Evolutionary conservation across 2,797 vertebrate genomes (phyloP), one percentile per base, ranked within the genome.

Genomic region (Neomorphus geoffroyi): DNA sequence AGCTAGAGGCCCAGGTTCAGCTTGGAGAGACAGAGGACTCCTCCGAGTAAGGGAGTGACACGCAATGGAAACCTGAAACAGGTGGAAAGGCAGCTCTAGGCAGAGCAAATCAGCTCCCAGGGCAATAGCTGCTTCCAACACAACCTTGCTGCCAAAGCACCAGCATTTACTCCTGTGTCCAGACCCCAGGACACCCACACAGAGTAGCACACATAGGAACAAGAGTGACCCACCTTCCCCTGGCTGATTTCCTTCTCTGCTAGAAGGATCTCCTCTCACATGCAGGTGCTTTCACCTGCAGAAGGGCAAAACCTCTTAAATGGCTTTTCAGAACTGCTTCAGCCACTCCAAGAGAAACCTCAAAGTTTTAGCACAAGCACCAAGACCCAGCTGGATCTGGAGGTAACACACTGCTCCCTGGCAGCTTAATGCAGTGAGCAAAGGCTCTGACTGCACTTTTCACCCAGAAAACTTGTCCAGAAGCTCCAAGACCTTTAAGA

Each of bases 161-260:
- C 64, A 70, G 35, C 18, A 12, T 6, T 21, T 11, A 5, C 23
- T 90, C 48, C 35, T 41, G 10, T 41, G 39, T 41, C 39, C 39
- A 41, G 39, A 41, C 10, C 39, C 39, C 13, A 18, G 0, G 7
- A 3, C 16, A 28, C 22, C 45, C 24, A 18, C 0, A 0, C 6
- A 8, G 26, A 46, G 1, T 1, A 57, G 48, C 26, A 24, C 39
- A 22, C 10, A 60, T 41, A 14, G 39, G 13, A 13, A 28, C 10
- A 28, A 48, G 28, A 17, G 18, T 24, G 33, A 45, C 8, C 57
- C 57, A 9, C 35, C 65, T 37, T 17, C 11, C 24, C 43, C 56
- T 15, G 10, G 21, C 60, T 3, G 1, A 11, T 35, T 14, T 32
- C 45, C 48, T 33, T 6, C 67, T 24, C 67, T 43, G 6, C 41